Percentiles rank a stretch among this genome's conserved stretches.
Evolutionary conservation across 2,113 vertebrate species (phyloP).

Genomic region (Cariama cristata): DNA sequence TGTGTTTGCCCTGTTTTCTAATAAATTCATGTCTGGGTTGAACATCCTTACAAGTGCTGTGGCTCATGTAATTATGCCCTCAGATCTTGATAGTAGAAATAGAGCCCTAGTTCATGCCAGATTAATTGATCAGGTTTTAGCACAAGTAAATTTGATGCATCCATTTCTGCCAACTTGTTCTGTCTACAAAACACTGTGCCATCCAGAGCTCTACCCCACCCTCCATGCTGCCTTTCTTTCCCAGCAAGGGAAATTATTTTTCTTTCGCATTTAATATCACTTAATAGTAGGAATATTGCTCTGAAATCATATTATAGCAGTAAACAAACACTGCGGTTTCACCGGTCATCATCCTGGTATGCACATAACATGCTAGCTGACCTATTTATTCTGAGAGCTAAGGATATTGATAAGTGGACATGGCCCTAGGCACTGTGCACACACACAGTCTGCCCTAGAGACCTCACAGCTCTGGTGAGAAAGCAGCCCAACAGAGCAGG

Average conservation of each 20-base stretch:
- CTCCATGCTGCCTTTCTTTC: background rate
- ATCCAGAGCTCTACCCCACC: background rate
- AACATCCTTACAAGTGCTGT: slow-evolving; percentile 55
- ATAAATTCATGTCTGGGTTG: slow-evolving; percentile 54
- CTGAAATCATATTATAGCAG: background rate
- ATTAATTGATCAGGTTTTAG: slow-evolving; percentile 27
- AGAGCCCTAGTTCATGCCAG: slow-evolving; percentile 10
- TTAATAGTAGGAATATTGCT: background rate
- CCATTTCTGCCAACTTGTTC: background rate
- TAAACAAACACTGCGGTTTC: background rate
- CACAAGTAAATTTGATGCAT: background rate
- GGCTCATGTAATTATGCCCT: slow-evolving; percentile 49
- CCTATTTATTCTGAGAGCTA: background rate
- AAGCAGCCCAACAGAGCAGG: background rate
- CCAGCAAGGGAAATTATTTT: background rate
- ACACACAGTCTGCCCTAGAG: background rate
- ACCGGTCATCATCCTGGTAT: background rate
- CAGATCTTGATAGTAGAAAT: slow-evolving; percentile 18
- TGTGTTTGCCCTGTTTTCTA: slow-evolving; percentile 59
- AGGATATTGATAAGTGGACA: background rate
- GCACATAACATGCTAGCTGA: background rate
- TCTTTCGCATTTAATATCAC: background rate
- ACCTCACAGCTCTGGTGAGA: background rate
- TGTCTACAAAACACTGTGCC: background rate
- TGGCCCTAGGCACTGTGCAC: background rate